Evolutionary conservation across 2,797 vertebrate genomes (phyloP), one percentile per base, ranked within the genome.

Genomic region (Propithecus deckenii): DNA sequence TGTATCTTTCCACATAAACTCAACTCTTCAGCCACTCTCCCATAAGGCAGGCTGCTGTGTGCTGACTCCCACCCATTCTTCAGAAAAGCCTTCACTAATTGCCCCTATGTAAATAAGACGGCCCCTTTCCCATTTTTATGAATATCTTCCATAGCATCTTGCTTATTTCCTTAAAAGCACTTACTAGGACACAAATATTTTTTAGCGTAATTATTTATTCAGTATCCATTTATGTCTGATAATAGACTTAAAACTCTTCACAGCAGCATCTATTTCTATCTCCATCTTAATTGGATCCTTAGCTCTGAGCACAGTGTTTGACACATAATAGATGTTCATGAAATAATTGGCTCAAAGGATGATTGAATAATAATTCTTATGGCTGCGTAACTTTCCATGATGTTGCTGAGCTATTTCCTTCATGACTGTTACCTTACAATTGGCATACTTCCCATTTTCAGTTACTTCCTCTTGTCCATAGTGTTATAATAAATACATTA

Each of bases 41-140:
- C 2, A 48, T 6, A n/a, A 7, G 10, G 6, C 1, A 81, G 38
- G 35, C 5, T 5, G 1, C 3, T 41, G 32, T 25, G 22, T 71
- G 59, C 32, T 13, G 50, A 43, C 65, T 80, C 23, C 32, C 15
- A 35, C 13, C 5, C 17, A n/a, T 61, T 75, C 17, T 48, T 80
- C 43, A 87, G 63, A 52, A 91, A 75, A 46, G 28, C 1, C 38
- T 86, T 63, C 41, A 17, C 18, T 61, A 32, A 55, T 30, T 71
- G 15, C 14, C 35, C 14, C 13, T 65, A 4, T 30, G 20, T 43
- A 84, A 78, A 88, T 50, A 57, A 22, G 17, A 41, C 48, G 41
- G 13, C 7, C 25, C 17, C 23, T 48, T 46, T 38, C 52, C 17
- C 1, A 1, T 32, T n/a, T n/a, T 85, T 28, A 55, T 50, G 14